Evolutionary conservation across 2,888 invertebrate genomes (phyloP).

Genomic region (Polietes domitor): DNA sequence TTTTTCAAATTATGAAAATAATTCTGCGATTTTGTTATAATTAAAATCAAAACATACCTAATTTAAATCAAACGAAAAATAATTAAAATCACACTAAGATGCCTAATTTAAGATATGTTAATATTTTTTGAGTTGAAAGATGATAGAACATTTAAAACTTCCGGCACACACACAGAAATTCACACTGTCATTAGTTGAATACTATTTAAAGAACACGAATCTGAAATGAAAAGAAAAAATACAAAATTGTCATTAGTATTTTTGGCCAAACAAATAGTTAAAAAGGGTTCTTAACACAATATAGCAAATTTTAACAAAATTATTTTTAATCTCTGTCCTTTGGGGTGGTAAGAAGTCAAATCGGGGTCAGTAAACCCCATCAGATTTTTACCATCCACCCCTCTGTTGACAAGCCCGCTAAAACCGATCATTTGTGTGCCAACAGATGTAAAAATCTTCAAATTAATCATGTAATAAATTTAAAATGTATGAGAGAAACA

Average conservation of each 20-base stretch:
- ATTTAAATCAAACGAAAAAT: constrained; percentile 6
- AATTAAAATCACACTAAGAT: not conserved
- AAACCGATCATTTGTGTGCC: not conserved
- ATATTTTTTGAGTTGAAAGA: not conserved
- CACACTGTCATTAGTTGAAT: constrained; percentile 22
- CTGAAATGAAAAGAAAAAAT: constrained; percentile 55
- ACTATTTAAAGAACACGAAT: constrained; percentile 36
- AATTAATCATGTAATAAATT: not conserved
- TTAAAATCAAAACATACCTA: not conserved
- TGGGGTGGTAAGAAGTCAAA: too few relatives aligned
- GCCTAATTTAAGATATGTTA: constrained; percentile 23
- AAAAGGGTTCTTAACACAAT: too few relatives aligned
- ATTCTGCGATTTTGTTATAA: not conserved
- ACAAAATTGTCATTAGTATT: not conserved
- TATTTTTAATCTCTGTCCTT: too few relatives aligned
- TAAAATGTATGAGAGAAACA: not conserved
- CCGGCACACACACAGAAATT: constrained; percentile 39
- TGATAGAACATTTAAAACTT: constrained; percentile 19
- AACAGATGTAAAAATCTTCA: not conserved
- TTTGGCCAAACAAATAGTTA: not conserved
- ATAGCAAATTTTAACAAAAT: too few relatives aligned
- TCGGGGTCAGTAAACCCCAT: too few relatives aligned
- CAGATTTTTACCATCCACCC: too few relatives aligned
- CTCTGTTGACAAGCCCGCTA: not conserved
- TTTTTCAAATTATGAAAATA: not conserved